Evolutionary conservation across 2,113 vertebrate species (phyloP), one percentile per base, ranked within the genome.

Genomic region (Atrichornis clamosus): DNA sequence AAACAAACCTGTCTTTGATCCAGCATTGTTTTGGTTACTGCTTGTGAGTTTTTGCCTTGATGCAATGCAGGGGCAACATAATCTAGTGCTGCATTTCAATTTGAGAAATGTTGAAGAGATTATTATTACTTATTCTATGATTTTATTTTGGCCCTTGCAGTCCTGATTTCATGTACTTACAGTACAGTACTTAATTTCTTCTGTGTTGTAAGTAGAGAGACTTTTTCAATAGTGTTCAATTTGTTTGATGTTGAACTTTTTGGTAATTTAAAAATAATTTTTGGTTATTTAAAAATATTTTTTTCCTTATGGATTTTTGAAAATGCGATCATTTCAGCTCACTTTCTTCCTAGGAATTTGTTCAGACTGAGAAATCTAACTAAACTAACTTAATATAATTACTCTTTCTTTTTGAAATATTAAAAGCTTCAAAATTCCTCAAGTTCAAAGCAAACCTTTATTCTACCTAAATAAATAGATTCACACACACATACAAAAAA

Each of bases 231-330:
- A 33, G 1, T 2, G 33, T 46, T 81, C 19, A 0, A 1, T 58
- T 62, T 81, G 7, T 47, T 63, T 68, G 11, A 21, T 28, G 6
- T 6, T 46, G 4, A 94, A 52, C 3, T 10, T 37, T 82, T 50
- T 37, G 3, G 14, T 27, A 0, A 33, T 81, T 75, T 50, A 1
- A 22, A 17, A 65, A 12, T 19, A 2, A 5, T 18, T 63, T 63
- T 32, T 58, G 0, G 27, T 59, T 67, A 22, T 80, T 67, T 85
- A 19, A 30, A 39, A 67, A 8, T n/a, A 17, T 1, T 11, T 10
- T 79, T 58, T 69, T 64, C 6, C 10, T 2, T 4, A 37, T 79
- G 13, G 50, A 23, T 46, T 75, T 91, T 70, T 76, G 17, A 73
- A 85, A 69, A 73, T 53, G 1, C 9, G 37, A 7, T 44, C 3